Base-by-base conservation (phyloP, 2,797 vertebrate species). In the Diplodus sargus region DNA sequence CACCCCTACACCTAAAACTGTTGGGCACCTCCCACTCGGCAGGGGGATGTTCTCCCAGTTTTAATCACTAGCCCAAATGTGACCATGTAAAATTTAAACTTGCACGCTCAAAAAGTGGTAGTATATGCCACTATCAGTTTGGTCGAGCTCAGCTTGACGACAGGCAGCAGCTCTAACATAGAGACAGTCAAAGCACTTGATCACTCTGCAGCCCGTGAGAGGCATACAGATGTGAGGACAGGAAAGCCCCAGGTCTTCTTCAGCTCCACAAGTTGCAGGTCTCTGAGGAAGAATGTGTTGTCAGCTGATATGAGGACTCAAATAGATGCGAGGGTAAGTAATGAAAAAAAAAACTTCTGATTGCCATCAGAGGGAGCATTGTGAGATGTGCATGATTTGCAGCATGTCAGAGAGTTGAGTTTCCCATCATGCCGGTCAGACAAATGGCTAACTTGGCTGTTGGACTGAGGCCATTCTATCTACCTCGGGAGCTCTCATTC, bases 131-230 rank as follows among this genome's bases (percentile, higher is more conserved):
- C 34, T 34, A 34, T 8, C 34, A 2, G 34, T 9, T 34, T 34
- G 34, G 34, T 34, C 34, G 34, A 34, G 34, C 34, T 34, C 34
- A 9, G 30, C 61, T 25, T 14, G 30, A 53, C 23, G 67, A n/a
- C 6, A 18, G 4, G 47, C 11, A 18, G 51, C 14, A 63, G 67
- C 39, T 63, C 42, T 30, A 56, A 78, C 22, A 18, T 0, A 53
- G 56, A 61, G 74, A 76, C 74, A 76, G 64, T 60, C 53, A 61
- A 59, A 74, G 39, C 23, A 6, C 42, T 45, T 17, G 39, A 52
- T 56, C 13, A 4, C 49, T 53, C 2, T 1, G 52, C 5, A 56
- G 15, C 53, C 53, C 3, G 3, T 16, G 23, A 25, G 5, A 56
- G 15, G 15, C 61, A 64, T 48, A 62, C 43, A 25, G 20, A 59